phyloP scores from a whole-genome alignment of 2,113 vertebrate genomes.

The Rallus limicola region DNA sequence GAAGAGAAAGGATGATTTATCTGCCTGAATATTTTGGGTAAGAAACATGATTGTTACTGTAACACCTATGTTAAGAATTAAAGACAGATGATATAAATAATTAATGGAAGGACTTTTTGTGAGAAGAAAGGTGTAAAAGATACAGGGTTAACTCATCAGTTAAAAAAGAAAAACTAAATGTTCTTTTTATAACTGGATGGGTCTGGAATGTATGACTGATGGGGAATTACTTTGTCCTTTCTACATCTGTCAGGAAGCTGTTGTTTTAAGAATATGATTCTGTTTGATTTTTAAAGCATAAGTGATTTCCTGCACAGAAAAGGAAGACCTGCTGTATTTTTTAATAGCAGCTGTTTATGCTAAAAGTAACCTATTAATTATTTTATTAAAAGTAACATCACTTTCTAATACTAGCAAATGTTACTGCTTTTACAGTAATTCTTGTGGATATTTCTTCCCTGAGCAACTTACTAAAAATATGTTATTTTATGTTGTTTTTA shows the following conservation, averaged over 20 bases:
- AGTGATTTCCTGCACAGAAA: not conserved
- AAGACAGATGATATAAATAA: not conserved
- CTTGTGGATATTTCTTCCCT: not conserved
- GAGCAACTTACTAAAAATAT: not conserved
- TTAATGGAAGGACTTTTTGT: not conserved
- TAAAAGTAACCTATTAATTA: not conserved
- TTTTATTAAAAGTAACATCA: not conserved
- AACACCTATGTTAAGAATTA: not conserved
- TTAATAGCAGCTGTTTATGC: not conserved
- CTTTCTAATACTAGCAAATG: not conserved
- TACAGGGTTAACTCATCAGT: not conserved
- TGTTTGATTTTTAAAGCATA: not conserved
- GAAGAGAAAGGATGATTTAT: not conserved
- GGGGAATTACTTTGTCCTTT: not conserved
- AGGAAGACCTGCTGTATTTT: not conserved
- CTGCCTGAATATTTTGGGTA: not conserved
- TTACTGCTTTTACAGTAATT: not conserved
- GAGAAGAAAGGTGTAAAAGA: not conserved
- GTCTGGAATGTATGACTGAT: not conserved
- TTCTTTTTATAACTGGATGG: not conserved
- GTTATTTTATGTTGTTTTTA: conserved; percentile 47
- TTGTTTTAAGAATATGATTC: not conserved
- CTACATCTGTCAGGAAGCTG: not conserved
- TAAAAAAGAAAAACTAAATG: not conserved
- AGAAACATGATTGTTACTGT: not conserved